Evolutionary conservation across 2,888 invertebrate species (phyloP), one percentile per base, ranked within the genome.

Genomic region (Tetranychus piercei): DNA sequence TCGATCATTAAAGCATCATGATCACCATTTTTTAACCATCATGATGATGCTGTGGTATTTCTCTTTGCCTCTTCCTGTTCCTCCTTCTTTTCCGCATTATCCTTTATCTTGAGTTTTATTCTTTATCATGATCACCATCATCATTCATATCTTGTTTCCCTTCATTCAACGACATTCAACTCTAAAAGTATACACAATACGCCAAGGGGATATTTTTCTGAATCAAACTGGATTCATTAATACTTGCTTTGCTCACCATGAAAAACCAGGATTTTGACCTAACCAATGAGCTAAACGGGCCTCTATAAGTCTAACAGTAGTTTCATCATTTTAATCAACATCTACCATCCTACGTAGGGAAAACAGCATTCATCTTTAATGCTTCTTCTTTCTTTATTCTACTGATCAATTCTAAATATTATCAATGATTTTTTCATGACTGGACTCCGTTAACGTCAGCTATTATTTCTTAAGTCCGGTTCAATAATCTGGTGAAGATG

Each of bases 1-100:
- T 73, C 22, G 73, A 43, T 71, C 44, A 71, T 69, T 69, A 69
- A 69, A 22, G 1, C 55, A 55, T 55, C 55, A 55, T 55, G 55
- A 55, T 55, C 1, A 55, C 7, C 55, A 9, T 55, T 55, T 55
- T 15, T 55, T 55, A 9, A 7, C 15, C 9, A 55, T 55, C 55
- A 55, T 55, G 55, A 55, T 15, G 9, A 9, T 55, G 55, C 55
- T 55, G 15, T 55, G 5, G 55, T 15, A 23, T 69, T 69, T 23
- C 8, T 23, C 69, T 69, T 23, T 69, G 15, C 9, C 55, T 55
- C 55, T 55, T 55, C 55, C 55, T 55, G 55, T 55, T 55, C 15
- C 55, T 11, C n/a, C 69, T 69, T n/a, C n/a, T 69, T 23, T 69
- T 23, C 69, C 69, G 9, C 69, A 69, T 23, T 11, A 20, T 69